These are phyloP conservation scores for Poicephalus gulielmi DNA, from an alignment of 2,113 vertebrate species.

Conservation along the genomic window DNA sequence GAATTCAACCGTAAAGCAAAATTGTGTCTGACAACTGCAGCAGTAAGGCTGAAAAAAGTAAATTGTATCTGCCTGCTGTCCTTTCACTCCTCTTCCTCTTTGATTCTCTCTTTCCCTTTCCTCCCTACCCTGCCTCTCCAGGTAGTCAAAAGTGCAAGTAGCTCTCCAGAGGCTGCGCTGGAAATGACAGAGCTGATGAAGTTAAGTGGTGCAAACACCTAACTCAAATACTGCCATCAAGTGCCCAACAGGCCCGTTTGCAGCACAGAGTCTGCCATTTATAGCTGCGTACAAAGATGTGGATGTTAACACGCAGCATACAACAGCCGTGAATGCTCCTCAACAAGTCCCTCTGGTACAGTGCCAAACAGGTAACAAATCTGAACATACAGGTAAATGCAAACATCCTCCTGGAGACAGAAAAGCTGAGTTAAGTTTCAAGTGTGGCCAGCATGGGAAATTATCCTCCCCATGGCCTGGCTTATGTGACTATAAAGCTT, in stretches of 20 bases:
- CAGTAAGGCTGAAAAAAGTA: not conserved
- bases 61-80: not conserved
- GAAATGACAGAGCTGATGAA: not conserved
- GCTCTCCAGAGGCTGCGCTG: fast-evolving
- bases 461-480: not conserved
- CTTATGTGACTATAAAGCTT: not conserved
- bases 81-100: not conserved
- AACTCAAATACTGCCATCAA: slow-evolving; percentile 67
- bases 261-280: not conserved
- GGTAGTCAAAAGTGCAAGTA: not conserved
- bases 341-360: fast-evolving
- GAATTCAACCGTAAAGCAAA: not conserved
- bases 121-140: fast-evolving
- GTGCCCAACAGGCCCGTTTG: not conserved
- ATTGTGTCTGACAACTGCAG: not conserved
- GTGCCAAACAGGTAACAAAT: not conserved
- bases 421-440: not conserved
- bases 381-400: not conserved
- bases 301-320: not conserved
- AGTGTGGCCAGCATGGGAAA: not conserved
- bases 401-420: not conserved
- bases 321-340: fast-evolving
- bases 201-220: not conserved
- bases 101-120: not conserved
- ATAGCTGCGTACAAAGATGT: fast-evolving